Conservation (phyloP, 2,888 invertebrate species). For the Tanypteryx hageni region DNA sequence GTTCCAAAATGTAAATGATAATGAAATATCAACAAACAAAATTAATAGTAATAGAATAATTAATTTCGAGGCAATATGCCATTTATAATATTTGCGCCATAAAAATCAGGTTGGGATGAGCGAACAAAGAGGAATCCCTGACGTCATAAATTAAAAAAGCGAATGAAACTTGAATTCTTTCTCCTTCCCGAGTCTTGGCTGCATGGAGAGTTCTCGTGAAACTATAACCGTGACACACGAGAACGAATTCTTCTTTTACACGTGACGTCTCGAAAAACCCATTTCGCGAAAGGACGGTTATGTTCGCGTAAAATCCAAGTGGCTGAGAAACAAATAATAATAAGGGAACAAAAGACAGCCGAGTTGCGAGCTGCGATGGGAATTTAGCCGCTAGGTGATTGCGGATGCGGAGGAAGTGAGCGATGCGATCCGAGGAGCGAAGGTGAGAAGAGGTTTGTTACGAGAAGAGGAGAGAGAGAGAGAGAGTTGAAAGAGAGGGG, state of each 20-base stretch:
- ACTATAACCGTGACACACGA: constrained; percentile 54
- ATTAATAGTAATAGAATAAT: no score
- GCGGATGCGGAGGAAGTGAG: constrained; percentile 51
- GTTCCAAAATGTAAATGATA: no score
- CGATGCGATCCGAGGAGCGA: not conserved
- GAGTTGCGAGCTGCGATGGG: constrained; percentile 41
- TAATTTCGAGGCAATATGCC: no score
- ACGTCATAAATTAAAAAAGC: constrained; percentile 14
- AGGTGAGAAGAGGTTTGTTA: not conserved
- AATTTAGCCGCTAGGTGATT: constrained; percentile 46
- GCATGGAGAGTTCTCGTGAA: constrained; percentile 55
- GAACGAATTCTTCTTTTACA: constrained; percentile 48
- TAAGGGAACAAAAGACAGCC: constrained; percentile 29
- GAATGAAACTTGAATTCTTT: constrained; percentile 53
- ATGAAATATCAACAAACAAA: no score
- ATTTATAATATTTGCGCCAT: not conserved
- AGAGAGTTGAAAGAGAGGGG: not conserved
- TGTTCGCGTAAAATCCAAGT: constrained; percentile 39
- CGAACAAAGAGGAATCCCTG: not conserved
- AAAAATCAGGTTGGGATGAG: not conserved
- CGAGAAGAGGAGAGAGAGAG: not conserved
- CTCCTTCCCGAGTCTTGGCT: constrained; percentile 36
- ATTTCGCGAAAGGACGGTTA: constrained; percentile 53
- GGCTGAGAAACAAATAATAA: constrained; percentile 10
- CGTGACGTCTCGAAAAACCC: constrained; percentile 56